Evolutionary conservation across 2,797 vertebrate species (phyloP).

Genomic region (Zenarchopterus dispar): DNA sequence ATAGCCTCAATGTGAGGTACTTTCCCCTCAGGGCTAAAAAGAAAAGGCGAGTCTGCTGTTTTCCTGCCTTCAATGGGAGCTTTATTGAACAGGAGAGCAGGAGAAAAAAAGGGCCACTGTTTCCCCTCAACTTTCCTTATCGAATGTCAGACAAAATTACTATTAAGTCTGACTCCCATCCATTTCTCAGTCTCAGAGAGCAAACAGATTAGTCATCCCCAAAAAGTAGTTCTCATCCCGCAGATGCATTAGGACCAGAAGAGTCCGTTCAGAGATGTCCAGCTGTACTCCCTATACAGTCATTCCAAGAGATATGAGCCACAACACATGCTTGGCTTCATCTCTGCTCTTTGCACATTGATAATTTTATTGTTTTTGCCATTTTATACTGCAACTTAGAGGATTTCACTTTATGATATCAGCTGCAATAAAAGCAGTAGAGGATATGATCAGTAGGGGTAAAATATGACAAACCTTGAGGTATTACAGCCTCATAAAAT

Average conservation of each 20-base stretch:
- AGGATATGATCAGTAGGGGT: conserved; percentile 52
- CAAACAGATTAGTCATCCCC: conserved; percentile 21
- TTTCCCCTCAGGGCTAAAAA: conserved; percentile 69
- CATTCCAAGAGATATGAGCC: conserved; percentile 43
- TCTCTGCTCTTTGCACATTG: conserved; percentile 25
- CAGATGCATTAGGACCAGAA: conserved; percentile 39
- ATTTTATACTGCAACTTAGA: conserved; percentile 31
- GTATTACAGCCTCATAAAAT: conserved; percentile 59
- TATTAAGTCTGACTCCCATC: conserved; percentile 44
- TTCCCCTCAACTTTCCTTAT: conserved; percentile 57
- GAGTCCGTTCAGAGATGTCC: conserved; percentile 23
- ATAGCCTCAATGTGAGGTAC: conserved; percentile 70
- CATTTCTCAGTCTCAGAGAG: conserved; percentile 42
- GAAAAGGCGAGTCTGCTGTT: conserved; percentile 57
- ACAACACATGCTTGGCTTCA: conserved; percentile 33
- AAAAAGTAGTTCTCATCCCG: conserved; percentile 39
- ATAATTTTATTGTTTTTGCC: conserved; percentile 39
- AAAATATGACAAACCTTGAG: conserved; percentile 58
- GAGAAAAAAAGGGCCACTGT: conserved; percentile 33
- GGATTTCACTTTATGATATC: conserved; percentile 39
- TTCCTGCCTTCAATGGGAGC: conserved; percentile 56
- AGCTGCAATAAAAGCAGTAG: conserved; percentile 19
- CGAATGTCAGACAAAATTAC: conserved; percentile 54
- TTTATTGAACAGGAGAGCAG: conserved; percentile 50
- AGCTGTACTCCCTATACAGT: conserved; percentile 26